Conservation (phyloP, 1,140 invertebrate genomes). For the Drosophila bocki region DNA sequence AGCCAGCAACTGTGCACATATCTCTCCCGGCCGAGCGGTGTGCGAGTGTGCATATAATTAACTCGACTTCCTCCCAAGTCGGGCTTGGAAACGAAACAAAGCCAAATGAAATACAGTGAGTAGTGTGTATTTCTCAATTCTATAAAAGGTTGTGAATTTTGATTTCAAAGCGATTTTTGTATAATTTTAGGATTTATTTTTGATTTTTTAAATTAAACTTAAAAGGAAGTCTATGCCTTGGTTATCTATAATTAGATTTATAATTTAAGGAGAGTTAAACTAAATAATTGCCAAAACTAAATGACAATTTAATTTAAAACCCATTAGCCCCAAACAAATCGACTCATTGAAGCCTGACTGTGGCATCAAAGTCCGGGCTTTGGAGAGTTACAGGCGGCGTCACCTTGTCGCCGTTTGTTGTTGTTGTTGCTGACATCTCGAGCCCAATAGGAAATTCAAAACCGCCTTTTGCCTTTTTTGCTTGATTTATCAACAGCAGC, state of each 20-base stretch:
- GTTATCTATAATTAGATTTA: too few relatives aligned
- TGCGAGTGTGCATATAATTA: constrained; percentile 52
- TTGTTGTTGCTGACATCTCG: constrained; percentile 43
- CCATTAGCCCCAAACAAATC: not conserved
- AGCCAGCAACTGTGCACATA: constrained; percentile 33
- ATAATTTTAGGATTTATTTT: too few relatives aligned
- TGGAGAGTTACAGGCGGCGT: constrained; percentile 45
- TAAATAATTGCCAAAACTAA: not conserved
- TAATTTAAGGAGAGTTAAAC: not conserved
- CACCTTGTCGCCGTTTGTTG: constrained; percentile 54
- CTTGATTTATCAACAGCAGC: constrained; percentile 58
- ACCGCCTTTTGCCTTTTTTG: constrained; percentile 53
- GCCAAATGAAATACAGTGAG: not conserved
- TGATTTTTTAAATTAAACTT: too few relatives aligned
- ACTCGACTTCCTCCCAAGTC: constrained; percentile 53
- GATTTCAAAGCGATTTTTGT: too few relatives aligned
- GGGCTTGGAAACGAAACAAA: constrained; percentile 26
- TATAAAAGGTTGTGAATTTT: not conserved
- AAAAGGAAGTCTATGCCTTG: too few relatives aligned
- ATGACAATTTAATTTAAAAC: not conserved
- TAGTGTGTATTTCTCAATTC: not conserved
- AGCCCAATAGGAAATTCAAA: constrained; percentile 67
- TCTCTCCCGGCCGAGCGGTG: not conserved
- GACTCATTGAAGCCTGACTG: not conserved
- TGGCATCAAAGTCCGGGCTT: constrained; percentile 39